Evolutionary conservation across 2,113 vertebrate genomes (phyloP).

Genomic region (Indri indri): DNA sequence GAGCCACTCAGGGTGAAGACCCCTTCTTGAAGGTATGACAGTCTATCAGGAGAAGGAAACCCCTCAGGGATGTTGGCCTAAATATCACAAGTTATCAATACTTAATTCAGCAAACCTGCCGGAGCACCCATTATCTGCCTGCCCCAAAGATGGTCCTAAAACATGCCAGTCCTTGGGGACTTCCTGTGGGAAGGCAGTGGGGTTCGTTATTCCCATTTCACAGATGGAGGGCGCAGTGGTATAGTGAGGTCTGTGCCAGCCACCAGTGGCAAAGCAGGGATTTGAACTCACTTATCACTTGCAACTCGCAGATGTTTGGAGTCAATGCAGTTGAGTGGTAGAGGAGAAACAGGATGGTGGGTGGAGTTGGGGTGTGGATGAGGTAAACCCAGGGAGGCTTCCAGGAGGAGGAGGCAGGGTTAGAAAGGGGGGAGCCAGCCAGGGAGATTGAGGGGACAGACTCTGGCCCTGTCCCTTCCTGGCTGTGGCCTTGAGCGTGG

Average conservation of each 20-base stretch:
- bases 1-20: neutral
- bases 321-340: neutral
- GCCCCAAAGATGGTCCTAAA: neutral
- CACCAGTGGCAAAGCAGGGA: neutral
- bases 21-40: neutral
- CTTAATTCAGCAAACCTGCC: neutral
- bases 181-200: neutral
- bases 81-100: neutral
- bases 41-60: neutral
- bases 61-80: neutral
- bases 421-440: neutral
- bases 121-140: neutral
- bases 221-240: neutral
- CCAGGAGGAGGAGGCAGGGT: neutral
- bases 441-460: neutral
- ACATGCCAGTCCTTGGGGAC: neutral
- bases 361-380: neutral
- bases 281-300: neutral
- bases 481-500: neutral
- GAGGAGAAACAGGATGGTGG: neutral
- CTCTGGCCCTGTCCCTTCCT: neutral
- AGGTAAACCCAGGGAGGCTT: neutral
- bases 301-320: neutral
- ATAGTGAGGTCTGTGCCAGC: neutral
- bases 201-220: neutral